A percentile compares a stretch with the other conserved stretches of the same genome.
Evolutionary conservation across 2,113 vertebrate species (phyloP).

Genomic region (Pedetes capensis): DNA sequence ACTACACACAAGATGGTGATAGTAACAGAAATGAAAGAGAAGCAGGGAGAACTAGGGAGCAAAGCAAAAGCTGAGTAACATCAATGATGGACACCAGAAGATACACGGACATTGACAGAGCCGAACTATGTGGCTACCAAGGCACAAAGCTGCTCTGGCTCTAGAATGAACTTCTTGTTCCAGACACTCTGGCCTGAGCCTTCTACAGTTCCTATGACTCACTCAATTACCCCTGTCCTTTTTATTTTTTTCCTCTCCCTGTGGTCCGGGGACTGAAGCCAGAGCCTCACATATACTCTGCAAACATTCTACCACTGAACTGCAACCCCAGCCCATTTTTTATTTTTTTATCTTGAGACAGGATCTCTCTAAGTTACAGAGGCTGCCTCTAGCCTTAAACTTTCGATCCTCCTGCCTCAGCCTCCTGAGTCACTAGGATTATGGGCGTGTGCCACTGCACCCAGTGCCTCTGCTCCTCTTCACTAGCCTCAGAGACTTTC

Average conservation of each 20-base stretch:
- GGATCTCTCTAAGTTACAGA: too few relatives aligned
- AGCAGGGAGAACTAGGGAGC: background rate
- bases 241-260: too few relatives aligned
- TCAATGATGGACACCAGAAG: background rate
- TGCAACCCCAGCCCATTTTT: too few relatives aligned
- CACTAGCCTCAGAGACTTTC: background rate
- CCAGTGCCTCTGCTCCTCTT: background rate
- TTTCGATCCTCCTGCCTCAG: too few relatives aligned
- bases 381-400: too few relatives aligned
- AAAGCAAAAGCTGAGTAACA: background rate
- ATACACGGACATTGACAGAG: accelerated
- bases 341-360: too few relatives aligned
- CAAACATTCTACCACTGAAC: too few relatives aligned
- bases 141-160: background rate
- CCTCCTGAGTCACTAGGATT: too few relatives aligned
- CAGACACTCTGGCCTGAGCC: background rate
- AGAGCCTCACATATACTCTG: too few relatives aligned
- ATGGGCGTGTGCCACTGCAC: too few relatives aligned
- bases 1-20: background rate
- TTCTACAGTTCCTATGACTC: background rate
- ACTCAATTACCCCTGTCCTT: background rate
- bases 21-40: background rate
- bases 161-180: background rate
- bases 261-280: too few relatives aligned
- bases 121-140: background rate